These are phyloP conservation scores for Plotosus lineatus DNA, from an alignment of 2,113 vertebrate genomes.

Conservation along the genomic window DNA sequence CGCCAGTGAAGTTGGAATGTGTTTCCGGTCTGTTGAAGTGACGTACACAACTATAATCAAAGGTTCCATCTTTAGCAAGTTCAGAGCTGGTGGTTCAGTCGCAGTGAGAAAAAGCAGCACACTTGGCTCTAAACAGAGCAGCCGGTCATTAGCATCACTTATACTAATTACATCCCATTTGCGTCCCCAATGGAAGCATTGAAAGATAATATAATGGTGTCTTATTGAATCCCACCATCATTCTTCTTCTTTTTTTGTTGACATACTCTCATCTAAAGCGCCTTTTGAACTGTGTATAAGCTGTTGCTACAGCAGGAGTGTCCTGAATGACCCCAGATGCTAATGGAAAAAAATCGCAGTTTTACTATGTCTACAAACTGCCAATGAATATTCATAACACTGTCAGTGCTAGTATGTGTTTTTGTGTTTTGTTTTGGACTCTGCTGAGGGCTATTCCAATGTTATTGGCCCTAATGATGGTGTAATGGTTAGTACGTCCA, in stretches of 20 bases:
- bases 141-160: slow-evolving; percentile 91
- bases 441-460: not conserved
- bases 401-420: not conserved
- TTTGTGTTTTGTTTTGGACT: not conserved
- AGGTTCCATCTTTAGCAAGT: not conserved
- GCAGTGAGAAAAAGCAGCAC: slow-evolving; percentile 85
- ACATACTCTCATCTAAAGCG: slow-evolving; percentile 44
- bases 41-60: not conserved
- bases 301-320: not conserved
- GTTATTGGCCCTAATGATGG: not conserved
- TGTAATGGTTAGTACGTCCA: no score
- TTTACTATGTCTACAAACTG: not conserved
- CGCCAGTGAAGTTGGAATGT: not conserved
- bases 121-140: slow-evolving; percentile 70
- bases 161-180: slow-evolving; percentile 90
- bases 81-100: not conserved
- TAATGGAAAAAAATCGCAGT: not conserved
- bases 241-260: slow-evolving; percentile 37
- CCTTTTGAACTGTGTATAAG: slow-evolving; percentile 31
- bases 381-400: not conserved
- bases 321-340: slow-evolving; percentile 8
- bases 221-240: slow-evolving; percentile 84
- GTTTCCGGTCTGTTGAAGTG: not conserved
- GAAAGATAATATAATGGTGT: slow-evolving; percentile 84
- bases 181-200: slow-evolving; percentile 86